Conservation (phyloP, 2,888 invertebrate species). For the Eupithecia abbreviata region DNA sequence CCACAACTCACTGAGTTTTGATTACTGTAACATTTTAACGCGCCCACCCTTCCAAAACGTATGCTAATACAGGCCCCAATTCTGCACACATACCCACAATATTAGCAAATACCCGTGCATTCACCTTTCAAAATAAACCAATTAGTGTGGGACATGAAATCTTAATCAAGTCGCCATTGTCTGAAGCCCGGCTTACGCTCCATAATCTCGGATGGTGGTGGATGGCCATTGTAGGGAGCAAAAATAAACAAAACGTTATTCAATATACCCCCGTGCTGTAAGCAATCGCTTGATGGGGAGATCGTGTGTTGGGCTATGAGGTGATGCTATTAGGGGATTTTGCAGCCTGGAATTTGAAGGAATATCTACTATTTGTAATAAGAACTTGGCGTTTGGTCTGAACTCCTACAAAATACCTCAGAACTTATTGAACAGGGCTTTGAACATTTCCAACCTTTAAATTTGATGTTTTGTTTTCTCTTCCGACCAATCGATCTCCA, state of each 20-base stretch:
- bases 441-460: no score
- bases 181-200: conserved; percentile 36
- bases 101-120: conserved; percentile 23
- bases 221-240: conserved; percentile 58
- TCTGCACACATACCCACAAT: neutral
- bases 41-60: neutral
- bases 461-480: neutral
- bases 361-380: neutral
- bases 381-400: neutral
- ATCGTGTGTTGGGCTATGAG: conserved; percentile 53
- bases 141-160: conserved; percentile 43
- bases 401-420: neutral
- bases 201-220: conserved; percentile 41
- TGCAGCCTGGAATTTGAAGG: neutral
- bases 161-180: conserved; percentile 45
- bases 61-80: conserved; percentile 11
- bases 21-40: conserved; percentile 1
- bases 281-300: conserved; percentile 73
- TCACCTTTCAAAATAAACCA: conserved; percentile 41
- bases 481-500: neutral
- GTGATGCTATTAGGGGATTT: conserved; percentile 10
- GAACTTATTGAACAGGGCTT: neutral
- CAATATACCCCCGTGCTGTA: conserved; percentile 75
- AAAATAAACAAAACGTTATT: conserved; percentile 81
- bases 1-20: neutral